A percentile compares a stretch with the other conserved stretches of the same genome.
Evolutionary conservation across 1,140 invertebrate species (phyloP).

Genomic region (Leptopilina boulardi): DNA sequence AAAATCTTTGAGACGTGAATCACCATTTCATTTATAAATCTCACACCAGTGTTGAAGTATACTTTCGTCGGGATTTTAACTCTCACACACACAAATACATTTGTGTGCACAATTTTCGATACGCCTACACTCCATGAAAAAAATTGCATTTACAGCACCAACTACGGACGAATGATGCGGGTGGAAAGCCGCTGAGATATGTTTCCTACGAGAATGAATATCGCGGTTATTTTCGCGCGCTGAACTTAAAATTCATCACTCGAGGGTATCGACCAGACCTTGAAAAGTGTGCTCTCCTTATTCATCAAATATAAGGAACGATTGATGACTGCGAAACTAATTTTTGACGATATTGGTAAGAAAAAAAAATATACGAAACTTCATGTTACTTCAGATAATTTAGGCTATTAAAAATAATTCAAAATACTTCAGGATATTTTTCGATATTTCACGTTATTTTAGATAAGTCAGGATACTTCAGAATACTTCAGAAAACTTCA

Average conservation of each 20-base stretch:
- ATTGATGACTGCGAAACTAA: background rate
- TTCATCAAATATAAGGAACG: background rate
- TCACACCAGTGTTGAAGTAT: slow-evolving; percentile 30
- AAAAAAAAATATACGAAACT: too few relatives aligned
- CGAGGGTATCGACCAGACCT: slow-evolving; percentile 25
- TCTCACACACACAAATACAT: too few relatives aligned
- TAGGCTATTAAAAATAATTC: too few relatives aligned
- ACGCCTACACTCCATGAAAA: slow-evolving; percentile 35
- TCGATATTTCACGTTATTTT: too few relatives aligned
- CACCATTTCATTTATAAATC: slow-evolving; percentile 52
- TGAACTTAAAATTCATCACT: slow-evolving; percentile 18
- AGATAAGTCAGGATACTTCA: too few relatives aligned
- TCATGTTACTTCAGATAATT: too few relatives aligned
- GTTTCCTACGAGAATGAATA: slow-evolving; percentile 34
- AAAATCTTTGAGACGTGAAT: slow-evolving; percentile 44
- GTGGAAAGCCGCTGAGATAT: slow-evolving; percentile 42
- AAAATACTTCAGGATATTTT: too few relatives aligned
- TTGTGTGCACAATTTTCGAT: slow-evolving; percentile 36
- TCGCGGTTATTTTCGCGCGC: slow-evolving; percentile 10
- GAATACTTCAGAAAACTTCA: too few relatives aligned
- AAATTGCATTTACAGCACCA: slow-evolving; percentile 30
- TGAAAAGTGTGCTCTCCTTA: background rate
- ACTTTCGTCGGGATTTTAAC: slow-evolving; percentile 29
- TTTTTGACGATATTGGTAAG: background rate
- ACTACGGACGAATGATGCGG: slow-evolving; percentile 36